phyloP scores from a whole-genome alignment of 1,140 invertebrate species.

The Cataglyphis hispanica region DNA sequence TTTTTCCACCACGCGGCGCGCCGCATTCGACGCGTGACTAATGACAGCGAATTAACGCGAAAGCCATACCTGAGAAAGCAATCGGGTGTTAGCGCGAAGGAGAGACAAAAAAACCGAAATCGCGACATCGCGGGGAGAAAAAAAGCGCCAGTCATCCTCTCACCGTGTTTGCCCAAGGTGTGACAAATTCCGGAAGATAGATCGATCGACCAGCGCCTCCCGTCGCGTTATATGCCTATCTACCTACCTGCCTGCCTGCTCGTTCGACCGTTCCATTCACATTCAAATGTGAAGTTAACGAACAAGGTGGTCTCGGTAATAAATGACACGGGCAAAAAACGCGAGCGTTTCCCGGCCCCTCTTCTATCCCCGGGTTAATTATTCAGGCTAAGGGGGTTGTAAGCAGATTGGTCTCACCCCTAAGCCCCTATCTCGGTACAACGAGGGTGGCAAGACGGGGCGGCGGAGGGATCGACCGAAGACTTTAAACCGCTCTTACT shows the following conservation, averaged over 20 bases:
- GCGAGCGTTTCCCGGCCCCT: slow-evolving; percentile 68
- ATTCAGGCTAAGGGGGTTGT: slow-evolving; percentile 85
- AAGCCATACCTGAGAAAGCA: slow-evolving; percentile 65
- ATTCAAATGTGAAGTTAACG: slow-evolving; percentile 81
- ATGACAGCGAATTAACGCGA: slow-evolving; percentile 77
- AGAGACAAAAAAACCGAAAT: background rate
- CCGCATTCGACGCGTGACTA: slow-evolving; percentile 75
- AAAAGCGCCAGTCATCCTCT: slow-evolving; percentile 55
- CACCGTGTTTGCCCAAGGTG: slow-evolving; percentile 49
- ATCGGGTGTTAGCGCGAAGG: slow-evolving; percentile 64
- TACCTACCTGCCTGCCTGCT: slow-evolving; percentile 54
- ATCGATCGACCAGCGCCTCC: slow-evolving; percentile 62
- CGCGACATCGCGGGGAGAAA: slow-evolving; percentile 51
- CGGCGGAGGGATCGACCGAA: slow-evolving; percentile 75
- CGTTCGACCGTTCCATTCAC: slow-evolving; percentile 73
- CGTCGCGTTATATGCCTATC: slow-evolving; percentile 29
- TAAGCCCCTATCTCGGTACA: slow-evolving; percentile 81
- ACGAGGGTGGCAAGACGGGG: slow-evolving; percentile 78
- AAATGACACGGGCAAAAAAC: slow-evolving; percentile 83
- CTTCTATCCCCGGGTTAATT: slow-evolving; percentile 82
- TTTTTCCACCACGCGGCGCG: slow-evolving; percentile 78
- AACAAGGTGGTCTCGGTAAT: slow-evolving; percentile 82
- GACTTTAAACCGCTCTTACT: slow-evolving; percentile 81
- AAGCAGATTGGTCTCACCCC: slow-evolving; percentile 86
- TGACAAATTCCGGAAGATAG: slow-evolving; percentile 69